Evolutionary conservation across 2,113 vertebrate species (phyloP).

Genomic region (Fregetta grallaria): DNA sequence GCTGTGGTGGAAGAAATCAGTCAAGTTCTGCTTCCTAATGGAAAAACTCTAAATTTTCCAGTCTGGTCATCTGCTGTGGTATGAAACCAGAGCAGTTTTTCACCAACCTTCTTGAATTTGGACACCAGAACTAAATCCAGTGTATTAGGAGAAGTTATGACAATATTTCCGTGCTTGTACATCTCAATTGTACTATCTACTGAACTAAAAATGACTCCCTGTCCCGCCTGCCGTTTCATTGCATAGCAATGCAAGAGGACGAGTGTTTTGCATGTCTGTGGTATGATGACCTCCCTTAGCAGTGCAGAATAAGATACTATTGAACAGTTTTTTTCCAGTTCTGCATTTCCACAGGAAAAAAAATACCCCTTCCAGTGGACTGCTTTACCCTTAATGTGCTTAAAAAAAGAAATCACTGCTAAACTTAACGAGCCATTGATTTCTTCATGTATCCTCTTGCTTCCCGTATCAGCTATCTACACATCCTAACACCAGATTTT

Average conservation of each 20-base stretch:
- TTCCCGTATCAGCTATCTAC: neutral
- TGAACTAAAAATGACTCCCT: neutral
- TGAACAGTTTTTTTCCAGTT: neutral
- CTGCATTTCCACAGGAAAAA: neutral
- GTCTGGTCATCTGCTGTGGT: neutral
- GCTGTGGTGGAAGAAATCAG: neutral
- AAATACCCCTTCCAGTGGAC: neutral
- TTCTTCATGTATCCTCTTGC: neutral
- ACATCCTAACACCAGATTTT: neutral
- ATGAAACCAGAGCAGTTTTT: neutral
- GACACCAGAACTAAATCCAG: neutral
- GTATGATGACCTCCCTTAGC: neutral
- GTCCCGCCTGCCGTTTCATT: fast-evolving
- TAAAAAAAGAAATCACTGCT: neutral
- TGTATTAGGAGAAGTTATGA: neutral
- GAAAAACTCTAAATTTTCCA: neutral
- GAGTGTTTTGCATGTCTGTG: neutral
- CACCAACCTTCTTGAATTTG: neutral
- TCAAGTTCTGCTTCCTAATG: neutral
- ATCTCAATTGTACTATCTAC: neutral
- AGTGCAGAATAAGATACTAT: neutral
- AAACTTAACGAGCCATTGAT: neutral
- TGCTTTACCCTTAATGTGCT: neutral
- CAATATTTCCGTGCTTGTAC: fast-evolving
- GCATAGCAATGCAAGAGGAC: fast-evolving